Conservation (phyloP, 2,888 invertebrate species). For the Hermaeophaga mercurialis region DNA sequence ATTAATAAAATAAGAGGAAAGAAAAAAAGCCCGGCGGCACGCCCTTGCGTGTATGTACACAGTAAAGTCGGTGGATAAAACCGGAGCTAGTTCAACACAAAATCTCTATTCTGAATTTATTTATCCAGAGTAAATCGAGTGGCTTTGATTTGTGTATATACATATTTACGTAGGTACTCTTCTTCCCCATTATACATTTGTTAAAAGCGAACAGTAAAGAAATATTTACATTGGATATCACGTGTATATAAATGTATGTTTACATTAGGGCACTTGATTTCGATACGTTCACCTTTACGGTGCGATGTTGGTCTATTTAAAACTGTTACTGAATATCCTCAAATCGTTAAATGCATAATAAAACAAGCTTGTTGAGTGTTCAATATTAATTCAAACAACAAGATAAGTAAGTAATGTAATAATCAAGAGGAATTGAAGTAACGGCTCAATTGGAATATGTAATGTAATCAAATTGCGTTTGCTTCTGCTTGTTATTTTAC, state of each 20-base stretch:
- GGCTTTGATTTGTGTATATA: constrained; percentile 38
- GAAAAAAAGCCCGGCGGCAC: background rate
- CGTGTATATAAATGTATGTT: constrained; percentile 42
- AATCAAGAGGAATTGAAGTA: no score
- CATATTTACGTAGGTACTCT: constrained; percentile 35
- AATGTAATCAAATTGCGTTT: no score
- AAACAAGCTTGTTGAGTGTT: no score
- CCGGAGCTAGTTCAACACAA: constrained; percentile 6
- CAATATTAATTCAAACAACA: no score
- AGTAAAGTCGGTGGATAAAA: constrained; percentile 8
- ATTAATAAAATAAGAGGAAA: background rate
- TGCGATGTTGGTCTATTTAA: constrained; percentile 18
- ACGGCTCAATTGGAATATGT: no score
- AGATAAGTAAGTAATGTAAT: no score
- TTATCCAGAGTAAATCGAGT: constrained; percentile 39
- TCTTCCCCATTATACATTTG: constrained; percentile 33
- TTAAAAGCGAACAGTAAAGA: constrained; percentile 34
- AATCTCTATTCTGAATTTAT: constrained; percentile 36
- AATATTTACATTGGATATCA: constrained; percentile 43
- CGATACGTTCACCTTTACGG: constrained; percentile 45
- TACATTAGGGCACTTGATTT: constrained; percentile 46
- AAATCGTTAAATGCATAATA: constrained; percentile 15
- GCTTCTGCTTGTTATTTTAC: no score
- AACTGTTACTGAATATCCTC: constrained; percentile 14
- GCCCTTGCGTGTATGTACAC: constrained; percentile 1